Evolutionary conservation across 2,797 vertebrate species (phyloP).

Genomic region (Chaetodon trifasciatus): DNA sequence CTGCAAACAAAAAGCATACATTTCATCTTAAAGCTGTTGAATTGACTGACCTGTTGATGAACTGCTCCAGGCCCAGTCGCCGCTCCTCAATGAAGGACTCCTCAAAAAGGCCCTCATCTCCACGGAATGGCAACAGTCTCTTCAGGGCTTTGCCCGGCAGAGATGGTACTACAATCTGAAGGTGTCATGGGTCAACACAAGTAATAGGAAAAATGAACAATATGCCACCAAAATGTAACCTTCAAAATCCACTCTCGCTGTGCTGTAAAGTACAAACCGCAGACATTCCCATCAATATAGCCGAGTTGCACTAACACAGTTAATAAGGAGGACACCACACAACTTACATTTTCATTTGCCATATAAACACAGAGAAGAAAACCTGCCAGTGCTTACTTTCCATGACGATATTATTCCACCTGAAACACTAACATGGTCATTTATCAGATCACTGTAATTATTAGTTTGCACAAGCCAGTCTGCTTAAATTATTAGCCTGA

Average conservation of each 20-base stretch:
- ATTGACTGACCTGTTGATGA: constrained; percentile 95
- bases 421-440: not conserved
- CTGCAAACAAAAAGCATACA: not conserved
- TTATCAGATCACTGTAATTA: constrained; percentile 1
- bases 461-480: not conserved
- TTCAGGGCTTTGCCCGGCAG: constrained; percentile 98
- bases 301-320: not conserved
- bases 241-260: not conserved
- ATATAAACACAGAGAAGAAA: not conserved
- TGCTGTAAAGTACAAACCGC: not conserved
- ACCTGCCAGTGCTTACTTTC: not conserved
- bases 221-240: not conserved
- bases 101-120: constrained; percentile 98
- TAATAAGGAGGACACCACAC: not conserved
- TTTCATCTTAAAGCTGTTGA: not conserved
- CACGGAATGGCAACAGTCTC: constrained; percentile 96
- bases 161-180: constrained; percentile 97
- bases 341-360: not conserved
- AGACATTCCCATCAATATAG: not conserved
- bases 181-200: constrained; percentile 10
- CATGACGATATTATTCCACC: not conserved
- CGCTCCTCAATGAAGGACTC: constrained; percentile 98
- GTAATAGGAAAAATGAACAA: not conserved
- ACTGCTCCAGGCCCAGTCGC: constrained; percentile 95
- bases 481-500: not conserved